Evolutionary conservation across 2,113 vertebrate genomes (phyloP).

Genomic region (Hippopotamus amphibius): DNA sequence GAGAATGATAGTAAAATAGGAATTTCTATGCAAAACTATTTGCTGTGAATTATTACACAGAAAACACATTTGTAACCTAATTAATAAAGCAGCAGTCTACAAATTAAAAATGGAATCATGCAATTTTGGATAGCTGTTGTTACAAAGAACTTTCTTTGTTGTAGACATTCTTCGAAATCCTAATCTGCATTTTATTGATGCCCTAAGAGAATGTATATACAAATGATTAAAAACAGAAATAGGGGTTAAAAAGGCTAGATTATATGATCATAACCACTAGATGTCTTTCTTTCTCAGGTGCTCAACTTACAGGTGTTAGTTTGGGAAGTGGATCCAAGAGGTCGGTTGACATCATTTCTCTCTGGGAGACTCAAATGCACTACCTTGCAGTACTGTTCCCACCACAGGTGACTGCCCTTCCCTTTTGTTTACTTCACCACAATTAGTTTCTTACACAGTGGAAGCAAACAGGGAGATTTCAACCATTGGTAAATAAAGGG

Average conservation of each 20-base stretch:
- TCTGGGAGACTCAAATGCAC: constrained; percentile 15
- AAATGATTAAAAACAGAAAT: neutral
- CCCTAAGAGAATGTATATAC: neutral
- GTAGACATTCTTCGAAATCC: neutral
- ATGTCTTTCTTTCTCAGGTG: neutral
- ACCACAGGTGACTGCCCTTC: constrained; percentile 29
- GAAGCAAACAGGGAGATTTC: constrained; percentile 22
- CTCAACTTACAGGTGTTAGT: neutral
- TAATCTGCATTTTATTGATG: constrained; percentile 16
- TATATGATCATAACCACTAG: neutral
- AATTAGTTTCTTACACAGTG: constrained; percentile 69
- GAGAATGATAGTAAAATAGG: neutral
- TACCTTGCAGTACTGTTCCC: neutral
- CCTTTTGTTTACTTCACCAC: constrained; percentile 57
- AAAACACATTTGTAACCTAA: neutral
- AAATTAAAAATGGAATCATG: neutral
- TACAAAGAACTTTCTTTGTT: neutral
- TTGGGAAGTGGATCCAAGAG: neutral
- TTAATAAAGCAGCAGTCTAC: constrained; percentile 11
- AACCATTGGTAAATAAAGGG: constrained; percentile 84
- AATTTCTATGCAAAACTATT: neutral
- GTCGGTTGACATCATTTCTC: neutral
- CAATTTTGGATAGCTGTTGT: neutral
- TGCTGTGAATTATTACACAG: constrained; percentile 23
- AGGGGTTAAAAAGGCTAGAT: neutral